These are phyloP conservation scores for Oreochromis spilurus DNA, from an alignment of 2,113 vertebrate genomes.

Conservation along the genomic window DNA sequence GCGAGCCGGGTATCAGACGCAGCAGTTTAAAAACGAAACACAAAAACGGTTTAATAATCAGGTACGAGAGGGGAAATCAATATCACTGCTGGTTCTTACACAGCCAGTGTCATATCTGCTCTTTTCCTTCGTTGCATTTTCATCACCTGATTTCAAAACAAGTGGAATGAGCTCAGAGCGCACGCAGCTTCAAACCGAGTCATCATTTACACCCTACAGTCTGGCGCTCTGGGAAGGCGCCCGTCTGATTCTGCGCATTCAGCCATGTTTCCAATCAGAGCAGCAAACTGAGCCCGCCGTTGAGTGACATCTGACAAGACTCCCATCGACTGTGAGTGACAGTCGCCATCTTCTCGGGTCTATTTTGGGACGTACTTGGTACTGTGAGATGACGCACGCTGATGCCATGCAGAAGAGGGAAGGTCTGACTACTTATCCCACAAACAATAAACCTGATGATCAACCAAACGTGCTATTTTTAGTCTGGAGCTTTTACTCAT, in stretches of 20 bases:
- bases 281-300: conserved; percentile 31
- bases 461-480: neutral
- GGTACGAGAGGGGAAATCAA: neutral
- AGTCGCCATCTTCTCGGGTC: neutral
- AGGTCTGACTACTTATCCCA: neutral
- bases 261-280: conserved; percentile 44
- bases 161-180: neutral
- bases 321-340: neutral
- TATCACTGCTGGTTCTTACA: neutral
- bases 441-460: conserved; percentile 15
- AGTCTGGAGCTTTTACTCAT: neutral
- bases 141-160: conserved; percentile 25
- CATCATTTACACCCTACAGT: conserved; percentile 59
- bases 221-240: neutral
- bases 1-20: neutral
- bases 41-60: neutral
- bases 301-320: conserved; percentile 30
- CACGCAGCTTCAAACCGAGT: neutral
- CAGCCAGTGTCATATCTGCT: neutral
- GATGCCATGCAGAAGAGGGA: neutral
- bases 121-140: neutral
- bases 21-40: neutral
- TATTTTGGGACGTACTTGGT: conserved; percentile 39
- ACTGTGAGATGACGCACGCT: conserved; percentile 29
- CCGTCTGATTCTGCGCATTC: neutral